Percentiles rank a stretch among this genome's conserved stretches.
These are phyloP conservation scores for Prionailurus viverrinus DNA, from an alignment of 2,113 vertebrate genomes.

Conservation along the genomic window DNA sequence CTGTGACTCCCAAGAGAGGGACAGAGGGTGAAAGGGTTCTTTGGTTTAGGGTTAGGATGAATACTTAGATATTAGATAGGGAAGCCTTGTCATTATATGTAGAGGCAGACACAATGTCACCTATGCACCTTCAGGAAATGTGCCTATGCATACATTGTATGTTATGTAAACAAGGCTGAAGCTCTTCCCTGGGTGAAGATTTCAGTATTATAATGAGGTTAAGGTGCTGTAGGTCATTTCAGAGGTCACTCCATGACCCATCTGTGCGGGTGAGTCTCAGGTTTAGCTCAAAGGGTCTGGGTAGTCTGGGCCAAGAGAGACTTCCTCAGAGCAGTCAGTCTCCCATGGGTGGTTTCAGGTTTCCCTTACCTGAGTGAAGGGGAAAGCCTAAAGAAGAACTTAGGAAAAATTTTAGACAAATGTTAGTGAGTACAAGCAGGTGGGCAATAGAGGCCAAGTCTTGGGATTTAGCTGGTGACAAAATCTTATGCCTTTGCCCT, in stretches of 20 bases:
- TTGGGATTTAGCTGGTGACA: background rate
- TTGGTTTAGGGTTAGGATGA: background rate
- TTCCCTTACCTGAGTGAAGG: background rate
- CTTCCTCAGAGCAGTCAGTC: background rate
- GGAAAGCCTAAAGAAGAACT: background rate
- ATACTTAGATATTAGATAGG: background rate
- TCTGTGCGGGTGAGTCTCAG: background rate
- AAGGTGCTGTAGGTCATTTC: background rate
- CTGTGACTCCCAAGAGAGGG: background rate
- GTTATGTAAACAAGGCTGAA: background rate
- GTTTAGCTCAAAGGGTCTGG: background rate
- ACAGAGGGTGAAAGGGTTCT: background rate
- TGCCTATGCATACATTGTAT: background rate
- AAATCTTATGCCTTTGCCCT: background rate
- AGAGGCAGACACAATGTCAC: background rate
- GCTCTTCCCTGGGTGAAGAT: background rate
- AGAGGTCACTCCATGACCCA: background rate
- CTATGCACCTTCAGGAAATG: background rate
- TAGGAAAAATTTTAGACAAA: background rate
- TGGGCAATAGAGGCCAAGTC: background rate
- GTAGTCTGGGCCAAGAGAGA: background rate
- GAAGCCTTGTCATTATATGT: background rate
- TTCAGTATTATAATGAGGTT: background rate
- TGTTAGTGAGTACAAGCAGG: background rate
- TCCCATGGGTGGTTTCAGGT: background rate